phyloP scores from a whole-genome alignment of 1,140 invertebrate genomes.

The Hestina assimilis region DNA sequence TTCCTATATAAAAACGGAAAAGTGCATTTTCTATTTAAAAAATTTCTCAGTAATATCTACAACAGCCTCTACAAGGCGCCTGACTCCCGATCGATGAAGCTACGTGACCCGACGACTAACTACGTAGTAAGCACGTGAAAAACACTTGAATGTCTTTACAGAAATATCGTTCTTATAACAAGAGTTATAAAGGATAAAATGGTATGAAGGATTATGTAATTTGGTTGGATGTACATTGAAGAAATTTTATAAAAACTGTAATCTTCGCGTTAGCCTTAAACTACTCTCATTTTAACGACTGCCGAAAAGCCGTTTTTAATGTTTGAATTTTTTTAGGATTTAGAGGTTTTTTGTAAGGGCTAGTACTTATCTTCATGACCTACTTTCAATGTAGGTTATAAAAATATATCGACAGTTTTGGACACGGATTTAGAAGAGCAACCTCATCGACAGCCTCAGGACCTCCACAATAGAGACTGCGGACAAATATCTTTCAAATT shows the following conservation, averaged over 20 bases:
- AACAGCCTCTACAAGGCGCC: slow-evolving; percentile 15
- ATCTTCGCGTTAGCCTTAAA: slow-evolving; percentile 9
- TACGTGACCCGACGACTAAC: slow-evolving; percentile 32
- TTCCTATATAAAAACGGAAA: not conserved
- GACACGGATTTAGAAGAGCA: too few species aligned
- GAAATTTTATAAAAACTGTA: slow-evolving; percentile 17
- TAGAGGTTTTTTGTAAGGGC: too few species aligned
- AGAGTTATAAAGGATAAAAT: not conserved
- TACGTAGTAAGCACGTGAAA: not conserved
- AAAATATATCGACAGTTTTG: too few species aligned
- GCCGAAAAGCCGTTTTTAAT: slow-evolving; percentile 5
- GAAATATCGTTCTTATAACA: not conserved
- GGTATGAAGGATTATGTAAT: not conserved
- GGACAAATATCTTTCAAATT: too few species aligned
- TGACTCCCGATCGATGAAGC: slow-evolving; percentile 25
- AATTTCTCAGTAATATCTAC: slow-evolving; percentile 7
- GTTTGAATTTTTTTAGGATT: too few species aligned
- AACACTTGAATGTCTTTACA: not conserved
- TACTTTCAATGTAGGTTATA: too few species aligned
- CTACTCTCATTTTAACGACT: slow-evolving; percentile 14
- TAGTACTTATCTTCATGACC: too few species aligned
- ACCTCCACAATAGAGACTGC: too few species aligned
- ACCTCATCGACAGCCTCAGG: too few species aligned
- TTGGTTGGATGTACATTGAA: not conserved
- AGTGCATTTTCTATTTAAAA: not conserved